A percentile compares a stretch with the other conserved stretches of the same genome.
Evolutionary conservation across 64 coral and sea anemone species (phyloP).

Genomic region (Actinia equina): DNA sequence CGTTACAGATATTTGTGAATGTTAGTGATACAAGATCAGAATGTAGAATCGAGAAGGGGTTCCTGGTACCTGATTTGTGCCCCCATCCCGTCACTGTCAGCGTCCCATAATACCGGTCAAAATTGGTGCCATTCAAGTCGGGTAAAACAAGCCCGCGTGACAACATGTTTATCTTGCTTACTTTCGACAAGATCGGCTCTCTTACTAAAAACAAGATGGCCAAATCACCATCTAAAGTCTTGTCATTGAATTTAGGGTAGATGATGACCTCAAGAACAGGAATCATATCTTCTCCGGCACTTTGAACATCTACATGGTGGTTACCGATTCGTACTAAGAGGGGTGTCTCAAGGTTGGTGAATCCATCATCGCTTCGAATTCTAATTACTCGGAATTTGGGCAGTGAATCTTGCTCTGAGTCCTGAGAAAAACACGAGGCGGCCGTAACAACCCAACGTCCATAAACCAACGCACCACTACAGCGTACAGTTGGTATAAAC

Average conservation of each 20-base stretch:
- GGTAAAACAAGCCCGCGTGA: background rate
- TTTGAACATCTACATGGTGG: slow-evolving; percentile 42
- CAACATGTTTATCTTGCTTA: background rate
- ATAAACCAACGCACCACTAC: slow-evolving; percentile 64
- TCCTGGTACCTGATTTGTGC: slow-evolving; percentile 35
- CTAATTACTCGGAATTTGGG: background rate
- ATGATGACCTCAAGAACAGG: slow-evolving; percentile 54
- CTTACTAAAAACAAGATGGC: slow-evolving; percentile 62
- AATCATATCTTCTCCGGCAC: slow-evolving; percentile 45
- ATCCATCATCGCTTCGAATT: slow-evolving; percentile 15
- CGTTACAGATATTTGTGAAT: slow-evolving; percentile 28
- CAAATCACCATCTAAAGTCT: slow-evolving; percentile 29
- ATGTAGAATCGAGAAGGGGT: slow-evolving; percentile 27
- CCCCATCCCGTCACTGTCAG: slow-evolving; percentile 72
- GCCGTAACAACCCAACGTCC: slow-evolving; percentile 68
- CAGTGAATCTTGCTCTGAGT: background rate
- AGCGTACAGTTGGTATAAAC: slow-evolving; percentile 47
- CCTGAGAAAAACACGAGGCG: slow-evolving; percentile 35
- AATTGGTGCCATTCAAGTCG: background rate
- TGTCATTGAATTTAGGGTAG: slow-evolving; percentile 42
- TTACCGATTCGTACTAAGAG: slow-evolving; percentile 63
- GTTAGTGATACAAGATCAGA: slow-evolving; percentile 40
- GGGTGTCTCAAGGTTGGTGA: slow-evolving; percentile 4
- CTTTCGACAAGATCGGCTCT: slow-evolving; percentile 16
- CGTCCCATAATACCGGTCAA: background rate